phyloP scores from a whole-genome alignment of 2,888 invertebrate species.

The Hirtodrosophila duncani region DNA sequence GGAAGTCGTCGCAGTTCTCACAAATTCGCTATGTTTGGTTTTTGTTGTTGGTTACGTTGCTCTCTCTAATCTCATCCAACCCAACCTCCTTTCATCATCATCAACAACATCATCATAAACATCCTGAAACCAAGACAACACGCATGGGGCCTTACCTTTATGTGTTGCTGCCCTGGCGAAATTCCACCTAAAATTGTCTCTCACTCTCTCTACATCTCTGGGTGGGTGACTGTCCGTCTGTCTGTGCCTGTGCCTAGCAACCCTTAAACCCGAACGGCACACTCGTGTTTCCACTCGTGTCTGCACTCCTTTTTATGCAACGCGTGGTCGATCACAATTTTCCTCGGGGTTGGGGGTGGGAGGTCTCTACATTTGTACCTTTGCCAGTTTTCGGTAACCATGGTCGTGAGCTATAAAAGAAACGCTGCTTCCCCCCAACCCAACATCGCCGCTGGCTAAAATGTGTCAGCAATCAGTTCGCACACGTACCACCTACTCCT shows the following conservation, averaged over 20 bases:
- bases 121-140: too few species aligned
- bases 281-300: too few species aligned
- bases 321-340: too few species aligned
- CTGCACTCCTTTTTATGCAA: too few species aligned
- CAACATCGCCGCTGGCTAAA: conserved; percentile 4
- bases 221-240: too few species aligned
- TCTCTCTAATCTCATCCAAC: background rate
- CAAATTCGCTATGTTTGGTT: conserved; percentile 49
- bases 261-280: too few species aligned
- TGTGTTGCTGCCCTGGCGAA: too few species aligned
- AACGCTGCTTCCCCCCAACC: conserved; percentile 38
- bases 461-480: conserved; percentile 29
- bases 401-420: conserved; percentile 46
- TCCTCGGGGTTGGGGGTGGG: too few species aligned
- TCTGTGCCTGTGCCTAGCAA: too few species aligned
- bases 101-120: conserved; percentile 1
- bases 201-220: conserved; percentile 21
- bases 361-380: too few species aligned
- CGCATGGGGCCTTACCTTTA: too few species aligned
- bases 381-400: conserved; percentile 51
- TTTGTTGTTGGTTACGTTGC: background rate
- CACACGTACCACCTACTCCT: conserved; percentile 11
- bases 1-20: conserved; percentile 19
- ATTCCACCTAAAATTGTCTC: too few species aligned
- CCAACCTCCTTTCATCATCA: background rate